A percentile compares a stretch with the other conserved stretches of the same genome.
Conservation (phyloP, 53 echinoderm and acorn worm species). For the Holothuria leucospilota region DNA sequence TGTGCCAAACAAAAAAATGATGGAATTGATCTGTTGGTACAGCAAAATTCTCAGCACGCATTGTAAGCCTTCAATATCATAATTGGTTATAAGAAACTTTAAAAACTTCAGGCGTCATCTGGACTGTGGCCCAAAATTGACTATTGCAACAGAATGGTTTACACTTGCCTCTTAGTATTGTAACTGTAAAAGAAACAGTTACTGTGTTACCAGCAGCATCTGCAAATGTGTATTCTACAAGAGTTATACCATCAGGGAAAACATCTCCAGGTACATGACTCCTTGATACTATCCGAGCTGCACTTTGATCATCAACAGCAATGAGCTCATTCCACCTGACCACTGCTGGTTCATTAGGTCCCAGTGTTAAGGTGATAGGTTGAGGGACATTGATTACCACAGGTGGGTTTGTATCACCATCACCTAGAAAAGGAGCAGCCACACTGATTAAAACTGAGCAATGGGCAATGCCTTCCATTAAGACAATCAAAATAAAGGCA, state of each 20-base stretch:
- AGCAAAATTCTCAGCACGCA: too few relatives aligned
- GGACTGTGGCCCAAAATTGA: too few relatives aligned
- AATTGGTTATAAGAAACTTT: too few relatives aligned
- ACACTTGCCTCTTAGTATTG: conserved; percentile 25
- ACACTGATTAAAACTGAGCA: too few relatives aligned
- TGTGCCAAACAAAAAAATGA: too few relatives aligned
- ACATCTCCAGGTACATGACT: conserved; percentile 33
- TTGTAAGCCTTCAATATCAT: too few relatives aligned
- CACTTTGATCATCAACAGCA: conserved; percentile 15
- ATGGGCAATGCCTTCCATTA: too few relatives aligned
- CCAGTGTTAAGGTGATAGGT: neutral
- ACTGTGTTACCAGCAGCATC: conserved; percentile 48
- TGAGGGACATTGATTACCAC: conserved; percentile 5
- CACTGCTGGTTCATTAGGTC: neutral
- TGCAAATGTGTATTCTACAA: conserved; percentile 48
- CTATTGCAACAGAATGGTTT: too few relatives aligned
- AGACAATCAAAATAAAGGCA: too few relatives aligned
- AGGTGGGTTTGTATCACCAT: conserved; percentile 4
- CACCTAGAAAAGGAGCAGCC: neutral
- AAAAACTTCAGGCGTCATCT: too few relatives aligned
- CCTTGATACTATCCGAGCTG: neutral
- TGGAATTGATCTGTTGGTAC: too few relatives aligned
- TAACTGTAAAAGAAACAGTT: conserved; percentile 44
- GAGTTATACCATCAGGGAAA: conserved; percentile 55
- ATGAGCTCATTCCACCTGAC: neutral